Evolutionary conservation across 2,797 vertebrate genomes (phyloP).

Genomic region (Chaunax sp.): DNA sequence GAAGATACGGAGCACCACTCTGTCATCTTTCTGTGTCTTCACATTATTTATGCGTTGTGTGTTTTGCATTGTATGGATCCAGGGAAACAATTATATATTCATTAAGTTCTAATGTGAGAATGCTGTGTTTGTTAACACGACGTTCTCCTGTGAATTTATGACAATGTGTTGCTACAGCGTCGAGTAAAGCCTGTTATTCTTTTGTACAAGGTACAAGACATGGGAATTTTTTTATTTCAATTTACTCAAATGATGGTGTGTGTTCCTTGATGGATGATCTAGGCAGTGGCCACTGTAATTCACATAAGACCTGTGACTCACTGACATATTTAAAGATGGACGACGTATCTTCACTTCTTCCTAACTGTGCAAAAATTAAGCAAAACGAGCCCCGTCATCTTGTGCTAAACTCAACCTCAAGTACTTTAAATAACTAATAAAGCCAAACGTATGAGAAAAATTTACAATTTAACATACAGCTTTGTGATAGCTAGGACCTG

Average conservation of each 20-base stretch:
- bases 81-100: conserved; percentile 11
- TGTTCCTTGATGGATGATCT: background rate
- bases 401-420: no score
- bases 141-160: background rate
- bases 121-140: conserved; percentile 10
- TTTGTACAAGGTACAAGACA: background rate
- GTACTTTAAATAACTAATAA: no score
- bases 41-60: conserved; percentile 37
- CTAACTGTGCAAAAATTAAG: background rate
- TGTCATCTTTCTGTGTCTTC: conserved; percentile 27
- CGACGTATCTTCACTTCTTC: no score
- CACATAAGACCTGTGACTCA: no score
- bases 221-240: background rate
- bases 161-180: background rate
- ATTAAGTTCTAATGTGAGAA: conserved; percentile 21
- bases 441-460: no score
- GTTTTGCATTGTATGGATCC: conserved; percentile 3
- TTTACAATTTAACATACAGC: no score
- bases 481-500: no score
- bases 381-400: background rate
- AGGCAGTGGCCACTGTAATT: background rate
- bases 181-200: background rate
- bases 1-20: conserved; percentile 22
- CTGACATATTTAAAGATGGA: no score
- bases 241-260: background rate